Base-by-base conservation (phyloP, 2,888 invertebrate species). In the Abrostola triplasia region DNA sequence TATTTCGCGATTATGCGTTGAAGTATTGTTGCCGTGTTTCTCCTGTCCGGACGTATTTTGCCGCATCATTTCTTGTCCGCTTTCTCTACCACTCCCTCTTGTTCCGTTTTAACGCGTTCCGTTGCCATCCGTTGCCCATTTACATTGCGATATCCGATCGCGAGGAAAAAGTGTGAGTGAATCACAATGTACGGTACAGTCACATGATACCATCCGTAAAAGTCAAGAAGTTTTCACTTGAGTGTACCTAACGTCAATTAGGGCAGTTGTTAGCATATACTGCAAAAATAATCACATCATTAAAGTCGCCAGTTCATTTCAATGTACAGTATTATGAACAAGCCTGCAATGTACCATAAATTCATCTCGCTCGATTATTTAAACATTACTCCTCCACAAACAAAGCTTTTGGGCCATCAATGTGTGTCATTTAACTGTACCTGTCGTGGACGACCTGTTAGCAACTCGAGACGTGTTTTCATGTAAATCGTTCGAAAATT, bases 371-470 rank as follows among this genome's bases (percentile, higher is more conserved):
- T 59, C 70, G 56, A 70, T 72, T 72, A 69, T 66, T 61, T 69
- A 62, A 67, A 60, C 64, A 69, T 74, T 66, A 70, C 69, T 61
- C 60, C 61, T 77, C 71, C 60, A 68, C 63, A 66, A 68, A 79
- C 66, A 80, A 73, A 71, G 64, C 73, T 83, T 85, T 80, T 80
- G 70, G 82, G 78, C 69, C 80, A 77, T 76, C 76, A 80, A 88
- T 87, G 87, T 88, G 79, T 90, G 91, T 84, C 91, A 77, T 50
- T 59, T 91, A 92, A 90, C 92, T 81, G 92, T 91, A 77, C 63
- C 79, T 80, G 84, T 89, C 84, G 92, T 92, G 88, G 83, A 82
- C 84, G 88, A 91, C 88, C 85, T 87, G 86, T 89, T 86, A 81
- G 76, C 76, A 61, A 59, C 74, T 62, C 59, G 67, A 56, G 68